These are phyloP conservation scores for Campaea margaritaria DNA, from an alignment of 2,888 invertebrate genomes.

Conservation along the genomic window DNA sequence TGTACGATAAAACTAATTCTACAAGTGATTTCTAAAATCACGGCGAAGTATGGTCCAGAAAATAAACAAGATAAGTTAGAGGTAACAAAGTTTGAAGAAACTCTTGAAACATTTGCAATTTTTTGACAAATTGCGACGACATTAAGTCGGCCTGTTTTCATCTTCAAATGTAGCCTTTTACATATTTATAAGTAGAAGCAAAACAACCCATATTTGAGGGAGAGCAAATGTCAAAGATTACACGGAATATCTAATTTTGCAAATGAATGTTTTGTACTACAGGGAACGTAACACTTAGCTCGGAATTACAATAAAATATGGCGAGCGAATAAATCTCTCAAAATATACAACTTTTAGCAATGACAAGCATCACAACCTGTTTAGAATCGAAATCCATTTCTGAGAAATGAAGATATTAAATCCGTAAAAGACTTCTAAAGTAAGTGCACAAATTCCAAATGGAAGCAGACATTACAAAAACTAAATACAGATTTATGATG, in stretches of 20 bases:
- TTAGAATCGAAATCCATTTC: slow-evolving; percentile 15
- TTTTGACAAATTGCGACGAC: slow-evolving; percentile 16
- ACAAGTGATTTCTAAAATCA: not conserved
- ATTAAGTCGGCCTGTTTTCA: slow-evolving; percentile 14
- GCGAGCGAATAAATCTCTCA: not conserved
- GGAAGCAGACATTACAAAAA: slow-evolving; percentile 19
- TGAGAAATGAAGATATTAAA: slow-evolving; percentile 19
- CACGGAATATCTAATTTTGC: slow-evolving; percentile 24
- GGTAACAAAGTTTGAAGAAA: not conserved
- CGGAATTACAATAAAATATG: not conserved
- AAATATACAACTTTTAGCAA: not conserved
- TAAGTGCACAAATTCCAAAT: slow-evolving; percentile 21
- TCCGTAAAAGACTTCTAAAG: slow-evolving; percentile 8
- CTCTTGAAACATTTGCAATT: slow-evolving; percentile 1
- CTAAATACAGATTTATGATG: slow-evolving; percentile 20
- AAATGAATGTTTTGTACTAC: slow-evolving; percentile 14
- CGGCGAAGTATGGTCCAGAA: not conserved
- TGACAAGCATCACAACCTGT: slow-evolving; percentile 13
- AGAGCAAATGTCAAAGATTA: slow-evolving; percentile 19
- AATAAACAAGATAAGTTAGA: not conserved
- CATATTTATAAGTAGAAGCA: slow-evolving; percentile 28
- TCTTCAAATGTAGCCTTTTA: slow-evolving; percentile 24
- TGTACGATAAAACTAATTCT: not conserved
- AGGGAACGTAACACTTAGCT: not conserved
- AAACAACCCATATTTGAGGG: slow-evolving; percentile 19